Base-by-base conservation (phyloP, 2,113 vertebrate genomes). In the Erythrolamprus reginae region DNA sequence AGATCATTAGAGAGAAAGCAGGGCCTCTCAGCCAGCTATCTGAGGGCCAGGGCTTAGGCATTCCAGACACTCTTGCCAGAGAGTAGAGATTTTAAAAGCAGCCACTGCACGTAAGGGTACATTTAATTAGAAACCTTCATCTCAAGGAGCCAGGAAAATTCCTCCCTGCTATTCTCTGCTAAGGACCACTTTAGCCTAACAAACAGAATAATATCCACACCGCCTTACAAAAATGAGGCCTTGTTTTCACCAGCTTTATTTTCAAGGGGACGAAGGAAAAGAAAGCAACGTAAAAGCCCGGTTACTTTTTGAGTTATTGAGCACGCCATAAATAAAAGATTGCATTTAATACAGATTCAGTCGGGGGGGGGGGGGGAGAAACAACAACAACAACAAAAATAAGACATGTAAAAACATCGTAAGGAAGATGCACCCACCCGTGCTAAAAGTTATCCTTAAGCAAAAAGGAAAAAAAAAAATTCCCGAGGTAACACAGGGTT, bases 1-100 rank as follows among this genome's bases (percentile, higher is more conserved):
- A 1, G 90, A 94, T 38, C 48, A 7, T 87, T 50, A 83, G 88
- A 3, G 55, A 84, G 0, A 70, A 77, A 88, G 90, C 82, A 17
- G 86, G 48, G 52, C 50, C 92, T 91, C 33, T 77, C 92, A 90
- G 93, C 21, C 88, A 94, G 93, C 85, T 86, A 93, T 88, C 87
- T 4, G 0, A 0, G 56, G 70, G 15, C 21, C 24, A 17, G 17
- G 10, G 15, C 33, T n/a, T 24, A 86, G 52, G 3, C 45, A 17
- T 50, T 19, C 38, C 17, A 21, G 61, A 77, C 7, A n/a, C 42
- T 58, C 19, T 28, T 61, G 28, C 17, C 21, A 28, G 51, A 82
- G 38, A 47, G 82, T 6, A 87, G 9, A 24, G 10, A 23, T 55
- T 45, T 82, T 53, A 24, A 58, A 48, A 83, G 38, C 65, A 58